phyloP scores from a whole-genome alignment of 2,888 invertebrate species.

The Phengaris arion region DNA sequence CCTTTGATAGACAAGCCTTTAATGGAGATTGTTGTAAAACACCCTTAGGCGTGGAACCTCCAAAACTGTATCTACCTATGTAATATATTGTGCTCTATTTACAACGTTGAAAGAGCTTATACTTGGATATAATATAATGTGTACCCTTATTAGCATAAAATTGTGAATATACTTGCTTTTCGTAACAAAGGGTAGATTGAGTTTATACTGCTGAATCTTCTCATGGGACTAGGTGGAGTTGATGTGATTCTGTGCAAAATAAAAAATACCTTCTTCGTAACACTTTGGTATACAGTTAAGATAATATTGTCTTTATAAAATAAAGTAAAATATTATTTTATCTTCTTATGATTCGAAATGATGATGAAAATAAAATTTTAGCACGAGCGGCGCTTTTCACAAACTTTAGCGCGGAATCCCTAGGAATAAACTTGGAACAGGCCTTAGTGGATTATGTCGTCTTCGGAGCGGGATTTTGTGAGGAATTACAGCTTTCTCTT shows the following conservation, averaged over 20 bases:
- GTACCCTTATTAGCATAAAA: not conserved
- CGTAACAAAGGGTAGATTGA: not conserved
- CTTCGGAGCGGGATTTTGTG: conserved; percentile 11
- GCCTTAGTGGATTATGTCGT: conserved; percentile 20
- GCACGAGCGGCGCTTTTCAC: not conserved
- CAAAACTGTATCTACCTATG: not conserved
- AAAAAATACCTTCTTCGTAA: not conserved
- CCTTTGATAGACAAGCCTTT: conserved; percentile 12
- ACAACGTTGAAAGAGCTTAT: not conserved
- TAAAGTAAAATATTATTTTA: not conserved
- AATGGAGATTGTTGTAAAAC: conserved; percentile 12
- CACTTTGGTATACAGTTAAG: not conserved
- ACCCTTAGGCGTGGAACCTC: conserved; percentile 4
- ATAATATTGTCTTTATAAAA: not conserved
- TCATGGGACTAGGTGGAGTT: not conserved
- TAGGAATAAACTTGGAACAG: conserved; percentile 13
- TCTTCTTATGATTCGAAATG: not conserved
- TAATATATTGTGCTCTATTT: not conserved
- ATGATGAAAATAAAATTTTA: conserved; percentile 16
- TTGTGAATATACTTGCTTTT: not conserved
- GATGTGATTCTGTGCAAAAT: not conserved
- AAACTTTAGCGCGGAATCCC: conserved; percentile 11
- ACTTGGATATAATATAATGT: not conserved
- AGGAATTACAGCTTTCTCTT: conserved; percentile 17
- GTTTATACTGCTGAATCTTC: not conserved